phyloP scores from a whole-genome alignment of 2,888 invertebrate genomes.

The Eumacrocentrus americanus region DNA sequence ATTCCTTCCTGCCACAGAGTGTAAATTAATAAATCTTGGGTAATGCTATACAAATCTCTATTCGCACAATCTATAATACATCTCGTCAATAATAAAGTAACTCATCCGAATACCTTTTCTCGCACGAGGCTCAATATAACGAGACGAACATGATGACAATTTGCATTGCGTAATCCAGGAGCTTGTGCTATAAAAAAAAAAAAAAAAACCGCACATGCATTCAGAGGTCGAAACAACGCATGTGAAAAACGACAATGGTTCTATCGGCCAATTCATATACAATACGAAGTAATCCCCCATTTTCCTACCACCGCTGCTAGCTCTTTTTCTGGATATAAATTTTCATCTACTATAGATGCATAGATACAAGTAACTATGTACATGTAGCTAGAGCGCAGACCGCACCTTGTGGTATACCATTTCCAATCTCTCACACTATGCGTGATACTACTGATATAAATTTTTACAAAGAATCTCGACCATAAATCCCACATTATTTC shows the following conservation, averaged over 20 bases:
- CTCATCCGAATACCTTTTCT: too few relatives aligned
- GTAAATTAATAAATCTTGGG: too few relatives aligned
- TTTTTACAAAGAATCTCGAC: not conserved
- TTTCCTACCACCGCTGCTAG: not conserved
- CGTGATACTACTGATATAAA: not conserved
- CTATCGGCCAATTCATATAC: conserved; percentile 1
- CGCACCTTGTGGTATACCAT: too few relatives aligned
- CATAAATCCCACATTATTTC: not conserved
- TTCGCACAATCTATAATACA: too few relatives aligned
- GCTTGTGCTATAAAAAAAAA: not conserved
- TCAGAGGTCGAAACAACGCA: conserved; percentile 20
- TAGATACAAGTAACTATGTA: too few relatives aligned
- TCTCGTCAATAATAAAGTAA: too few relatives aligned
- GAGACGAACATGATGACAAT: too few relatives aligned
- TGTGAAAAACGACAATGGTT: conserved; percentile 7
- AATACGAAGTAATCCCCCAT: conserved; percentile 15
- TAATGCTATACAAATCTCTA: too few relatives aligned
- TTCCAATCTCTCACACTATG: too few relatives aligned
- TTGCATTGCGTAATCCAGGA: not conserved
- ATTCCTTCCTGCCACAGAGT: too few relatives aligned
- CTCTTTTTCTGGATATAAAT: conserved; percentile 19
- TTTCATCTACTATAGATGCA: conserved; percentile 7
- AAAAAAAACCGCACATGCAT: conserved; percentile 1
- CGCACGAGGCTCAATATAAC: too few relatives aligned
- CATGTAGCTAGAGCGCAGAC: too few relatives aligned